Evolutionary conservation across 2,888 invertebrate genomes (phyloP).

Genomic region (Scaptomyza cyrtandrae): DNA sequence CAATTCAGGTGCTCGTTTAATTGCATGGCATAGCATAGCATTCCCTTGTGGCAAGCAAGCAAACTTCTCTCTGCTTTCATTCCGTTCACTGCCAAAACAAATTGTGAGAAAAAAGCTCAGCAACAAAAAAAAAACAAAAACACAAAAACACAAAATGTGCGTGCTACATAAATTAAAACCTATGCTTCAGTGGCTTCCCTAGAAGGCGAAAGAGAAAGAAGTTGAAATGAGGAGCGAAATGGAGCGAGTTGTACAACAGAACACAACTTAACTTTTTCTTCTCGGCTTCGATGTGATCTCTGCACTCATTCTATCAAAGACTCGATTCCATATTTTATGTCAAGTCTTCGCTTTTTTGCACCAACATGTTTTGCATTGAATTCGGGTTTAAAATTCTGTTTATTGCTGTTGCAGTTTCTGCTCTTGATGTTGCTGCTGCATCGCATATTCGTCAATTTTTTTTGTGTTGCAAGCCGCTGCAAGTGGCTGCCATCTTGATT

Average conservation of each 20-base stretch:
- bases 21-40: constrained; percentile 66
- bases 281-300: constrained; percentile 25
- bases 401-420: constrained; percentile 51
- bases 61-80: constrained; percentile 32
- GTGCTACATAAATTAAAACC: constrained; percentile 79
- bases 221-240: constrained; percentile 18
- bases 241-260: constrained; percentile 5
- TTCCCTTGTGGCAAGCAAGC: constrained; percentile 34
- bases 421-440: constrained; percentile 38
- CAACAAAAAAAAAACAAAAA: constrained; percentile 23
- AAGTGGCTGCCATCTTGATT: constrained; percentile 81
- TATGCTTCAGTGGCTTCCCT: constrained; percentile 72
- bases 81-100: constrained; percentile 73
- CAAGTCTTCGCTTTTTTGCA: constrained; percentile 68
- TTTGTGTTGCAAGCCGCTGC: constrained; percentile 55
- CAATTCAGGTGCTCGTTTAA: constrained; percentile 69
- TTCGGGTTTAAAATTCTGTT: constrained; percentile 78
- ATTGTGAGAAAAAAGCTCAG: constrained; percentile 73
- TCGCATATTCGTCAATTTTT: constrained; percentile 72
- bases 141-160: constrained; percentile 74
- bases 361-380: constrained; percentile 77
- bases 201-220: constrained; percentile 10
- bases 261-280: constrained; percentile 26
- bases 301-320: constrained; percentile 44
- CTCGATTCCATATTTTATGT: constrained; percentile 75